phyloP scores from a whole-genome alignment of 2,797 vertebrate species.

The Heteromormyrus szaboi region DNA sequence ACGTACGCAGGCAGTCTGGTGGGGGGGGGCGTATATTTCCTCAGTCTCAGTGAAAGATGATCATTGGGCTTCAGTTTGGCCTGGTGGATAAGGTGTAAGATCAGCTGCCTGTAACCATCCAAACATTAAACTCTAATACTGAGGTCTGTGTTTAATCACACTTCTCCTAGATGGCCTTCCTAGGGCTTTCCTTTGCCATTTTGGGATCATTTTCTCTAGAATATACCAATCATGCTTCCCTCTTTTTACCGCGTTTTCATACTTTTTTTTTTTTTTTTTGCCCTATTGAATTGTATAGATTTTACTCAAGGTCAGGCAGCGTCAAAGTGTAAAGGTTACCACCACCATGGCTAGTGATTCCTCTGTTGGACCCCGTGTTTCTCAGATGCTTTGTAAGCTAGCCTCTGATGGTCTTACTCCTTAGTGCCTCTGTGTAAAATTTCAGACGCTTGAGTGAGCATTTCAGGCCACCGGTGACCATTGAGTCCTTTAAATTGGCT shows the following conservation, averaged over 20 bases:
- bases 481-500: background rate
- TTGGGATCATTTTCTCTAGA: background rate
- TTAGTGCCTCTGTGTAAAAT: background rate
- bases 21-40: background rate
- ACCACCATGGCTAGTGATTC: background rate
- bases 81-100: slow-evolving; percentile 11
- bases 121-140: slow-evolving; percentile 5
- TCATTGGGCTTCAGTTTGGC: slow-evolving; percentile 7
- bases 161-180: slow-evolving; percentile 20
- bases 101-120: background rate
- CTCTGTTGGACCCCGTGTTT: background rate
- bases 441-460: background rate
- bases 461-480: background rate
- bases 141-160: background rate
- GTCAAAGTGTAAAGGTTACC: background rate
- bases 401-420: background rate
- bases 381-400: background rate
- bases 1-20: background rate
- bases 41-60: slow-evolving; percentile 12
- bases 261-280: background rate
- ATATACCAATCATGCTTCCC: background rate
- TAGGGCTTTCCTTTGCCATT: background rate
- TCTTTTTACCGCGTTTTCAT: background rate
- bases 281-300: background rate
- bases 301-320: background rate